Conservation (phyloP, 92 coral and sea anemone genomes). For the Paragorgia papillata region DNA sequence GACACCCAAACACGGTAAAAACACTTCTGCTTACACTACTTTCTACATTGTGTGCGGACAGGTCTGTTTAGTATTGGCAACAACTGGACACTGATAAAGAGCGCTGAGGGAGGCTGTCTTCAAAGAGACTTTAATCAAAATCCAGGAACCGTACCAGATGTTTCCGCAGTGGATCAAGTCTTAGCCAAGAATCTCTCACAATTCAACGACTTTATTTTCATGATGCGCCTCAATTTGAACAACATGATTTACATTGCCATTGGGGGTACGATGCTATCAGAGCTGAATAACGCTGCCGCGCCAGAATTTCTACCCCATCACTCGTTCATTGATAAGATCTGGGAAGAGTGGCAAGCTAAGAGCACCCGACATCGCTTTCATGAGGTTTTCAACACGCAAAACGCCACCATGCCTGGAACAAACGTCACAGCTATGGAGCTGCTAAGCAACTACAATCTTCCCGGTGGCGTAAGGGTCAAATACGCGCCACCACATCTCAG, state of each 20-base stretch:
- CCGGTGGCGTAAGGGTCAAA: conserved; percentile 69
- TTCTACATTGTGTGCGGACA: conserved; percentile 23
- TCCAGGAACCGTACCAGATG: conserved; percentile 1
- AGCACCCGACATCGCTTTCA: conserved; percentile 56
- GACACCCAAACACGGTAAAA: no score
- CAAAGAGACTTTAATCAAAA: neutral
- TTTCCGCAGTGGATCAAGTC: neutral
- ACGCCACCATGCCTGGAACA: conserved; percentile 56
- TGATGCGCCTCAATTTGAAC: conserved; percentile 20
- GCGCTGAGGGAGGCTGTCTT: conserved; percentile 27
- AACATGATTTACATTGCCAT: conserved; percentile 3
- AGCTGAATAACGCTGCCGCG: neutral
- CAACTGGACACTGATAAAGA: conserved; percentile 3
- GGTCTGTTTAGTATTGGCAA: neutral
- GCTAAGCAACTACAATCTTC: conserved; percentile 56
- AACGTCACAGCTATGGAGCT: conserved; percentile 47
- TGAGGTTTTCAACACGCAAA: conserved; percentile 47
- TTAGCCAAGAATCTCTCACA: neutral
- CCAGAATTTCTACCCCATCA: conserved; percentile 20
- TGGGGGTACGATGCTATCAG: conserved; percentile 32
- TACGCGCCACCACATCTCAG: conserved; percentile 50
- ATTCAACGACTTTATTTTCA: neutral
- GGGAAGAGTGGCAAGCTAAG: conserved; percentile 87
- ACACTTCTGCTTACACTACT: no score
- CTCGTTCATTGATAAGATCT: conserved; percentile 46